These are phyloP conservation scores for Drosophila hamatofila DNA, from an alignment of 2,888 invertebrate species.

Conservation along the genomic window DNA sequence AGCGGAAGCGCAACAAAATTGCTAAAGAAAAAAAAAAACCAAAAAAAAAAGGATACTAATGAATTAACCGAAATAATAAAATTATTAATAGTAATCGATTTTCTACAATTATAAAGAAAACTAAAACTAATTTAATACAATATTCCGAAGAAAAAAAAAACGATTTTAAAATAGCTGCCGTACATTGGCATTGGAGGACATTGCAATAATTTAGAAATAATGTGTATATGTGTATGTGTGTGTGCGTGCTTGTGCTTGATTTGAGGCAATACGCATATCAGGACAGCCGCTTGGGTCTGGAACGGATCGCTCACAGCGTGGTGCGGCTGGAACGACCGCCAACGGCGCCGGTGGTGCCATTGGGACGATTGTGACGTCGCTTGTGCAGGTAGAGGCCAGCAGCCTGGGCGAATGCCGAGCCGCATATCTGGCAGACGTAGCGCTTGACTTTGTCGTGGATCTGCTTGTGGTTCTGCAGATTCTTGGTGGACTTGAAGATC, in stretches of 20 bases:
- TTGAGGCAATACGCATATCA: slow-evolving; percentile 7
- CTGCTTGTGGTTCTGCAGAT: slow-evolving; percentile 83
- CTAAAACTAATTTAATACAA: slow-evolving; percentile 14
- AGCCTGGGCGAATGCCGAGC: slow-evolving; percentile 84
- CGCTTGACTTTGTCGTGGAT: slow-evolving; percentile 83
- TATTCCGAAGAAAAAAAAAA: background rate
- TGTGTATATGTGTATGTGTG: background rate
- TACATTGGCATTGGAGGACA: slow-evolving; percentile 48
- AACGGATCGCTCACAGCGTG: slow-evolving; percentile 52
- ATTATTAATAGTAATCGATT: slow-evolving; percentile 14
- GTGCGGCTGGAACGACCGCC: slow-evolving; percentile 65
- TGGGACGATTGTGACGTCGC: slow-evolving; percentile 79
- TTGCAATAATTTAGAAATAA: slow-evolving; percentile 39
- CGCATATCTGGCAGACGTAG: slow-evolving; percentile 83
- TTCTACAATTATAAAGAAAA: background rate
- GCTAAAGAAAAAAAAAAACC: background rate
- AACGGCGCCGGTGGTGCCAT: slow-evolving; percentile 65
- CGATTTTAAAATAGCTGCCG: slow-evolving; percentile 40
- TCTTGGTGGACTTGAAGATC: slow-evolving; percentile 83
- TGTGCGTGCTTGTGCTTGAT: background rate
- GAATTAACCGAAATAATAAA: slow-evolving; percentile 4
- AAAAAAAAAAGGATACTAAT: slow-evolving; percentile 2
- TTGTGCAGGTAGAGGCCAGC: slow-evolving; percentile 84
- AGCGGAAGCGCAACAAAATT: slow-evolving; percentile 12
- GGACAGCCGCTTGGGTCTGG: slow-evolving; percentile 1